Conservation (phyloP, 2,113 vertebrate species). For the Colaptes auratus region DNA sequence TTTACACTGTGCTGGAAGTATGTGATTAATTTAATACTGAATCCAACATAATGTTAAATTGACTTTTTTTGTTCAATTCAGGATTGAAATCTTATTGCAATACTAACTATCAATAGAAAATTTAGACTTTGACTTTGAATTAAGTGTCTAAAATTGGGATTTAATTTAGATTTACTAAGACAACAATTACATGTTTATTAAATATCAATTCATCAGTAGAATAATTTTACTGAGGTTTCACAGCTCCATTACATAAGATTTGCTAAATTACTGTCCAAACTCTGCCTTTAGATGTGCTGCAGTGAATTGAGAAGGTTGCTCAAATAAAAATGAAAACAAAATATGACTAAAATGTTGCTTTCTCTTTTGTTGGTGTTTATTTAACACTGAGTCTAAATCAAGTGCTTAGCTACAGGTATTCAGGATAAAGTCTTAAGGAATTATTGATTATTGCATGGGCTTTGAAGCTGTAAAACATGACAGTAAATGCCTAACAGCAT, state of each 20-base stretch:
- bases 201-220: constrained; percentile 59
- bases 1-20: background rate
- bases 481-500: background rate
- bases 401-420: background rate
- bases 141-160: constrained; percentile 61
- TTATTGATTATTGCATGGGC: background rate
- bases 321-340: background rate
- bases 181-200: constrained; percentile 53
- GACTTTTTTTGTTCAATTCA: constrained; percentile 32
- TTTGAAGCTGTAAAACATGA: constrained; percentile 17
- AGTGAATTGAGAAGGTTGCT: background rate
- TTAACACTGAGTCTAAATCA: background rate
- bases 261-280: background rate
- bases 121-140: constrained; percentile 45
- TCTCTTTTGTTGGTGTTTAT: background rate
- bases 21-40: constrained; percentile 39
- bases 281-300: background rate
- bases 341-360: background rate
- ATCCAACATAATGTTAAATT: constrained; percentile 41
- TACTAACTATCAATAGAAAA: constrained; percentile 40
- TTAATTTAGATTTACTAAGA: constrained; percentile 66
- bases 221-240: constrained; percentile 47
- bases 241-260: background rate
- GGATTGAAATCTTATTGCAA: constrained; percentile 39
- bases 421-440: background rate